These are phyloP conservation scores for Drosophila ambigua DNA, from an alignment of 1,140 invertebrate species.

Conservation along the genomic window DNA sequence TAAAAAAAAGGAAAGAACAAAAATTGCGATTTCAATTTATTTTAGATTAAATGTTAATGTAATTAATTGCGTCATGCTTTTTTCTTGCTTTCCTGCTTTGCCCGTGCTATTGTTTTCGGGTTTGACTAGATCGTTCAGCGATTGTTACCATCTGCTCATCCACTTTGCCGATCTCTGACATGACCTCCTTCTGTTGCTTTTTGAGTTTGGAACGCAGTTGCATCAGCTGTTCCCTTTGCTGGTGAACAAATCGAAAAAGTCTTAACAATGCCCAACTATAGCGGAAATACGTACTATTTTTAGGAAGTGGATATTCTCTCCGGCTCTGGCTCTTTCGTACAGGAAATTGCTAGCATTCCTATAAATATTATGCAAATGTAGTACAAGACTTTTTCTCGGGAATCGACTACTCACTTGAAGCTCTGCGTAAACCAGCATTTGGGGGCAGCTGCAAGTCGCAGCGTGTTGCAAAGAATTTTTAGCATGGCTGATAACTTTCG, in stretches of 20 bases:
- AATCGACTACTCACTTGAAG: conserved; percentile 3
- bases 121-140: not conserved
- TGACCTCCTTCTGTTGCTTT: conserved; percentile 32
- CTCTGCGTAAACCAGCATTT: not conserved
- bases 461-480: too few relatives aligned
- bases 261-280: not conserved
- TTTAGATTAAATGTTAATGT: not conserved
- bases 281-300: conserved; percentile 40
- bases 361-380: not conserved
- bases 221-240: conserved; percentile 64
- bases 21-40: not conserved
- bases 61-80: conserved; percentile 13
- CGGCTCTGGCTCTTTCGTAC: conserved; percentile 14
- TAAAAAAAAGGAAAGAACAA: conserved; percentile 56
- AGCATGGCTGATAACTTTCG: too few relatives aligned
- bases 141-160: conserved; percentile 44
- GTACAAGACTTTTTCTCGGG: not conserved
- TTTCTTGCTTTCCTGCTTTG: conserved; percentile 4
- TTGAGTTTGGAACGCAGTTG: conserved; percentile 49
- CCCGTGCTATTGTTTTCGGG: not conserved
- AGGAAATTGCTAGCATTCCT: conserved; percentile 26
- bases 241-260: not conserved
- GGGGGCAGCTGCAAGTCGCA: too few relatives aligned
- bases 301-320: conserved; percentile 53
- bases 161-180: conserved; percentile 27